A percentile compares a stretch with the other conserved stretches of the same genome.
Conservation (phyloP, 2,113 vertebrate species). For the Xenopus borealis region DNA sequence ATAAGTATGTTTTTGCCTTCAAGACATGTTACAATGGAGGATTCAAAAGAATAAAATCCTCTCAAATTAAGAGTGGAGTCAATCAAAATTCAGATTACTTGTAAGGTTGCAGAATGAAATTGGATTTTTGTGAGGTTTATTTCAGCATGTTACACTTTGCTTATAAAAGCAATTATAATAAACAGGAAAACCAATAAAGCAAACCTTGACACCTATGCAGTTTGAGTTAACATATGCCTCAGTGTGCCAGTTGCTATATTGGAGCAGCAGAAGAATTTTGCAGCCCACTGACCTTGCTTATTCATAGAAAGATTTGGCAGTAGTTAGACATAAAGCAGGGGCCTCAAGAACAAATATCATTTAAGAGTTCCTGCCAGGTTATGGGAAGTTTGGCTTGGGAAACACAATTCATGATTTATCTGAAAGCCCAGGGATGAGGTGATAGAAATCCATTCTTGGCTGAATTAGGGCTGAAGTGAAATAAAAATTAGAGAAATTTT, state of each 20-base stretch:
- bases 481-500: no score
- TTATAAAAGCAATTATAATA: neutral
- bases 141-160: neutral
- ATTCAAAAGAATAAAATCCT: slow-evolving; percentile 21
- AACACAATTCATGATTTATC: no score
- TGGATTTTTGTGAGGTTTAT: slow-evolving; percentile 12
- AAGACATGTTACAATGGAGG: slow-evolving; percentile 4
- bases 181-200: slow-evolving; percentile 17
- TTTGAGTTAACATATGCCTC: neutral
- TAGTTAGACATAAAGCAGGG: slow-evolving; percentile 29
- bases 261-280: neutral
- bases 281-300: neutral
- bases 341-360: slow-evolving; percentile 49
- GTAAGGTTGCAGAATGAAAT: slow-evolving; percentile 6
- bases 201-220: neutral
- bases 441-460: no score
- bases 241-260: neutral
- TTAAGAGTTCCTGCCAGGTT: no score
- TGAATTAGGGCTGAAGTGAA: no score
- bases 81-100: slow-evolving; percentile 13
- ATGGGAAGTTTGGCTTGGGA: no score
- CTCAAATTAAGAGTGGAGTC: slow-evolving; percentile 3
- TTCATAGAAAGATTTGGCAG: slow-evolving; percentile 47
- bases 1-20: slow-evolving; percentile 28
- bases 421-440: no score